These are phyloP conservation scores for Silurus meridionalis DNA, from an alignment of 2,113 vertebrate genomes.

Conservation along the genomic window DNA sequence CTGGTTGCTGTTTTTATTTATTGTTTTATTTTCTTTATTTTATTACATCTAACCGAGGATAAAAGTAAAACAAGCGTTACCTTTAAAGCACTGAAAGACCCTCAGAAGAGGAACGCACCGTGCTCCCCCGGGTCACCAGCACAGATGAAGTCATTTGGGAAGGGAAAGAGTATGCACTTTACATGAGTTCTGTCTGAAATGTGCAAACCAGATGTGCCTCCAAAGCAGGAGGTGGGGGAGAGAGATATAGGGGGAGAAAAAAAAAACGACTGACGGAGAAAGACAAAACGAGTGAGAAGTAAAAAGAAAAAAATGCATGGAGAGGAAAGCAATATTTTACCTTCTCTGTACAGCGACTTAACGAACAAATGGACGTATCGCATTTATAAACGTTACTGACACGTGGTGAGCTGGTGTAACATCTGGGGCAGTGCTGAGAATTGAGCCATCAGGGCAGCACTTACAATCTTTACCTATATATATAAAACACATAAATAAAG, in stretches of 20 bases:
- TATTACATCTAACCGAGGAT: background rate
- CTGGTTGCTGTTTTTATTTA: conserved; percentile 7
- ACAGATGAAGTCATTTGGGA: conserved; percentile 45
- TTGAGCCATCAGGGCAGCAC: conserved; percentile 1
- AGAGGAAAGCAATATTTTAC: conserved; percentile 8
- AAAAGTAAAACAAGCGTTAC: background rate
- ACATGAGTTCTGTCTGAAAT: conserved; percentile 49
- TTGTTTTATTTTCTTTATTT: conserved; percentile 11
- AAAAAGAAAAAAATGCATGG: background rate
- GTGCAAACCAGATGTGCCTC: conserved; percentile 53
- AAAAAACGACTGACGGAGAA: conserved; percentile 5
- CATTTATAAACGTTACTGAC: conserved; percentile 29
- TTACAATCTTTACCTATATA: background rate
- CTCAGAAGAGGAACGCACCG: background rate
- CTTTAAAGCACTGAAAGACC: conserved; percentile 14
- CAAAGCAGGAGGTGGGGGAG: conserved; percentile 8
- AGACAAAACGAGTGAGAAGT: conserved; percentile 12
- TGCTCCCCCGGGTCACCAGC: conserved; percentile 8
- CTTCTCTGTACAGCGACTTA: background rate
- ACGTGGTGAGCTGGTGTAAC: conserved; percentile 7
- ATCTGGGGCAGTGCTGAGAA: background rate
- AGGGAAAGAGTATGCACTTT: conserved; percentile 41
- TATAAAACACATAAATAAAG: background rate
- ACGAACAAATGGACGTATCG: background rate
- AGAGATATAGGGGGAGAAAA: too few relatives aligned